Evolutionary conservation across 2,113 vertebrate species (phyloP), one percentile per base, ranked within the genome.

Genomic region (Struthidea cinerea): DNA sequence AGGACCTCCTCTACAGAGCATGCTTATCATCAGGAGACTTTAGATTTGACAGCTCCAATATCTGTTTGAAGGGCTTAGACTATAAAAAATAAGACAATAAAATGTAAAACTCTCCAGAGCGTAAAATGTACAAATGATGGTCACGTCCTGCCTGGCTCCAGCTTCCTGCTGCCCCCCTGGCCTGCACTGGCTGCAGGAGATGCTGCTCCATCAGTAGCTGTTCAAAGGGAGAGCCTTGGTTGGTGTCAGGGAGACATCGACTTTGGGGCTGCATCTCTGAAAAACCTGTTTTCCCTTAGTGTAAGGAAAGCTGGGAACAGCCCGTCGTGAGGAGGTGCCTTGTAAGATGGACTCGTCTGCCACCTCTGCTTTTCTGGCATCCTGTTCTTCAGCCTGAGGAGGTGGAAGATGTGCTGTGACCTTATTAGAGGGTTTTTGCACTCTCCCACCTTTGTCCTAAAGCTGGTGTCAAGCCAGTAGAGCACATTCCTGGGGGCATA

Each of bases 241-340:
- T 67, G 60, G 11, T 1, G 1, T 0, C 33, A 60, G 44, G 41
- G 80, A 65, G 14, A 42, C 2, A 3, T 19, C 0, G 0, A 10
- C 15, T 75, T 61, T 2, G 4, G 56, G 52, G 41, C 73, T 73
- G 61, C 0, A 35, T 39, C 3, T 39, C 53, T 35, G 24, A 67
- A 83, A 93, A 91, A 12, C 4, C 33, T n/a, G 5, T 2, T 49
- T 50, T 26, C 12, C 14, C 20, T 42, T 1, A 3, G 18, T 10
- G 6, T 11, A 23, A 49, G 65, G 11, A 44, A 39, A 52, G 26
- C 46, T 67, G 59, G 35, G 56, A 56, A 33, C 53, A 83, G 63
- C 19, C 19, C 59, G 39, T 7, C 39, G 56, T 28, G 68, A 22
- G 41, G 52, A 75, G 41, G 10, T n/a, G 42, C 19, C 56, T 46